phyloP scores from a whole-genome alignment of 2,888 invertebrate genomes.

The Pharmacophagus antenor region DNA sequence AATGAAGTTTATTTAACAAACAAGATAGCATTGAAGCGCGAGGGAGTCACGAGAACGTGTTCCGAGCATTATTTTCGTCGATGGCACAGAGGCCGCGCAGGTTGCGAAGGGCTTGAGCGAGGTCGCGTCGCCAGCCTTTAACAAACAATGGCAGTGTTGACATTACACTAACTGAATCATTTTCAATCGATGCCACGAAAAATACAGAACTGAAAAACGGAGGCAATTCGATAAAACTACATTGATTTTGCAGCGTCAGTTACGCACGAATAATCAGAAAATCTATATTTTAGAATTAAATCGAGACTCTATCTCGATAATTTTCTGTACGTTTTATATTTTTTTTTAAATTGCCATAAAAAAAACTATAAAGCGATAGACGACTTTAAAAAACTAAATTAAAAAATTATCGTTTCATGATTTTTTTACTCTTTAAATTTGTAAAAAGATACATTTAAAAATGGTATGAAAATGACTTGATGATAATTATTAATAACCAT shows the following conservation, averaged over 20 bases:
- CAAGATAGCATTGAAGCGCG: constrained; percentile 37
- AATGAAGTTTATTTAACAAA: constrained; percentile 24
- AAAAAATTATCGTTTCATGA: no score
- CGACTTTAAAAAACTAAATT: no score
- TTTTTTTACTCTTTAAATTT: no score
- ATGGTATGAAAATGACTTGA: no score
- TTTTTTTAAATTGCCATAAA: no score
- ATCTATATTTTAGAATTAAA: not conserved
- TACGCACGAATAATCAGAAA: not conserved
- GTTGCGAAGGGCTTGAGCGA: constrained; percentile 72
- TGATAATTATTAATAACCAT: no score
- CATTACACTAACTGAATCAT: constrained; percentile 25
- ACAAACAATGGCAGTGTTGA: constrained; percentile 32
- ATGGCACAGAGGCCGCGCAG: constrained; percentile 68
- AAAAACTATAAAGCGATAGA: no score
- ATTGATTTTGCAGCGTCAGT: not conserved
- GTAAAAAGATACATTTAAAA: no score
- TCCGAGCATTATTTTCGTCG: constrained; percentile 57
- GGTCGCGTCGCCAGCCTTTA: constrained; percentile 49
- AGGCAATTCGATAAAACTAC: constrained; percentile 4
- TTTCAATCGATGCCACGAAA: constrained; percentile 17
- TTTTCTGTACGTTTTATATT: no score
- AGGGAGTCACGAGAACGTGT: constrained; percentile 49
- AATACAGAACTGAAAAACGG: constrained; percentile 12
- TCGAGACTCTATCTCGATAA: not conserved